phyloP scores from a whole-genome alignment of 2,888 invertebrate genomes.

The Strigamia crassipes region DNA sequence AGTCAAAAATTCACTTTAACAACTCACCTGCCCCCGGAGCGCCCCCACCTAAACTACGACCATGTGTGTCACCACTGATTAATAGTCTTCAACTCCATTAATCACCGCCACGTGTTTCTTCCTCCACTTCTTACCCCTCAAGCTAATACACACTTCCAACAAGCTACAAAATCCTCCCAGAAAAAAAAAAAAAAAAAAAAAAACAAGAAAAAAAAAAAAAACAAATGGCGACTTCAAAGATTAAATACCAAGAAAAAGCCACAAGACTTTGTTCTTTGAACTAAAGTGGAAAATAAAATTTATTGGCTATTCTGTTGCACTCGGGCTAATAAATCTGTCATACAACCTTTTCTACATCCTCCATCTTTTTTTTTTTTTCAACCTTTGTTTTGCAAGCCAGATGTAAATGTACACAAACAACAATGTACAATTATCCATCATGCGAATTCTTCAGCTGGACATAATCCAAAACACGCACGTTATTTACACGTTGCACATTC shows the following conservation, averaged over 20 bases:
- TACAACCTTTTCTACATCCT: conserved; percentile 7
- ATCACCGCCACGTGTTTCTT: conserved; percentile 31
- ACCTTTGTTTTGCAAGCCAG: conserved; percentile 17
- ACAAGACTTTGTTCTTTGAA: conserved; percentile 42
- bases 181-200: not conserved
- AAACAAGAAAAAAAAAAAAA: not conserved
- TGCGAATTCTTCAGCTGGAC: conserved; percentile 1
- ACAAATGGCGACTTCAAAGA: conserved; percentile 28
- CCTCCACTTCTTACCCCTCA: not conserved
- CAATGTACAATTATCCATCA: conserved; percentile 28
- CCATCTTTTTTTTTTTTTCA: not conserved
- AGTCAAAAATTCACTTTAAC: conserved; percentile 42
- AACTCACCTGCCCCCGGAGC: conserved; percentile 18
- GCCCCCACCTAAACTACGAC: not conserved
- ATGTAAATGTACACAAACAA: conserved; percentile 29
- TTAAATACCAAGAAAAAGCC: conserved; percentile 40
- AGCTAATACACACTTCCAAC: conserved; percentile 15
- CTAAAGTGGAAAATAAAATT: conserved; percentile 29
- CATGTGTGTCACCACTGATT: conserved; percentile 35
- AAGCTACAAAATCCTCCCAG: not conserved
- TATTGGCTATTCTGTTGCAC: conserved; percentile 42
- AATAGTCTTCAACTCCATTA: conserved; percentile 37
- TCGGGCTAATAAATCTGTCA: conserved; percentile 36
- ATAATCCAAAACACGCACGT: not conserved
- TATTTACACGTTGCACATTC: not conserved